phyloP scores from a whole-genome alignment of 1,140 invertebrate species.

The Bombus vancouverensis region DNA sequence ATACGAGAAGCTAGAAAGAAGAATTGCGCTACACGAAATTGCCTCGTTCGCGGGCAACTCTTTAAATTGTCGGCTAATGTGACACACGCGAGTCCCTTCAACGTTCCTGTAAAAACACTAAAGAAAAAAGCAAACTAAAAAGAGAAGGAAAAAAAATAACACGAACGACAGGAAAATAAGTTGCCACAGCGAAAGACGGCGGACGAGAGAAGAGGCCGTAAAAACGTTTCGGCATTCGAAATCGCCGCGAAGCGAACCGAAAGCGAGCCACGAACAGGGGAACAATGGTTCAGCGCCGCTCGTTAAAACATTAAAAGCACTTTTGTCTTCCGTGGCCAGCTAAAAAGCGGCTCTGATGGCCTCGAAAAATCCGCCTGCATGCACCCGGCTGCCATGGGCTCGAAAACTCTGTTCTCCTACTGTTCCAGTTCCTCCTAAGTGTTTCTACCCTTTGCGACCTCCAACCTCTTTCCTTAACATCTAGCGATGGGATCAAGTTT shows the following conservation, averaged over 20 bases:
- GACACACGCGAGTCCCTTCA: not conserved
- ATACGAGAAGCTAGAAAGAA: not conserved
- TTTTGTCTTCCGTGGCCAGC: slow-evolving; percentile 59
- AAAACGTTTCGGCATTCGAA: slow-evolving; percentile 47
- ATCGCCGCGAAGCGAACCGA: slow-evolving; percentile 17
- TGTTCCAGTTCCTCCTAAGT: slow-evolving; percentile 26
- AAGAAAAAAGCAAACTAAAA: not conserved
- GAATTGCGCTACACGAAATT: not conserved
- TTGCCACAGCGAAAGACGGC: slow-evolving; percentile 14
- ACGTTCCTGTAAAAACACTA: too few relatives aligned
- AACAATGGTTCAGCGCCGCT: slow-evolving; percentile 58
- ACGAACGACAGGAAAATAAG: not conserved
- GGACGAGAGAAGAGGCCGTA: slow-evolving; percentile 1
- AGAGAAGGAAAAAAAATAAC: not conserved
- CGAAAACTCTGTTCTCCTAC: not conserved
- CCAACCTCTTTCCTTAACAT: not conserved
- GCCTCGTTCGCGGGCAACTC: too few relatives aligned
- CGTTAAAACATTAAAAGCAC: slow-evolving; percentile 71
- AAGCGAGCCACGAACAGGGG: slow-evolving; percentile 36
- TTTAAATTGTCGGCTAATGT: slow-evolving; percentile 5
- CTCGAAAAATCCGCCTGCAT: slow-evolving; percentile 21
- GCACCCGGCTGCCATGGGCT: not conserved
- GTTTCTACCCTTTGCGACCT: not conserved
- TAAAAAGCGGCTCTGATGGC: slow-evolving; percentile 53
- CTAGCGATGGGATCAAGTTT: not conserved